phyloP scores from a whole-genome alignment of 2,888 invertebrate species.

The Cremastobaeus sp. region DNA sequence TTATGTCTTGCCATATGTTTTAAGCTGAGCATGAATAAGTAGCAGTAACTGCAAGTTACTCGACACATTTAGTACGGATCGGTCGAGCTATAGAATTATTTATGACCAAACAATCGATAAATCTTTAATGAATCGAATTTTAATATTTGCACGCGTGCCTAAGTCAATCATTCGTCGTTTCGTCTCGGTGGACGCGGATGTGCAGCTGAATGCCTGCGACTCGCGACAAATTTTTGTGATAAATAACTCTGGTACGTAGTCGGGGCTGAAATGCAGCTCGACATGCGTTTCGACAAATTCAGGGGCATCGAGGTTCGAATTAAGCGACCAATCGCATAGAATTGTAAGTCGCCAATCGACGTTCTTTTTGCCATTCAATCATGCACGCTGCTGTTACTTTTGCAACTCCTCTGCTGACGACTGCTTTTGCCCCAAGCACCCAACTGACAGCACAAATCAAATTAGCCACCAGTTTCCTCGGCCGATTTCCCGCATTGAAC shows the following conservation, averaged over 20 bases:
- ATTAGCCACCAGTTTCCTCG: too few species aligned
- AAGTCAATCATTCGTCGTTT: not conserved
- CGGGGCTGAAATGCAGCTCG: slow-evolving; percentile 35
- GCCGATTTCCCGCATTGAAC: too few species aligned
- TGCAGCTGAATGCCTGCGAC: not conserved
- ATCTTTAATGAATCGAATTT: slow-evolving; percentile 35
- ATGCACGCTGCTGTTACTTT: not conserved
- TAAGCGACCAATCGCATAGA: slow-evolving; percentile 22
- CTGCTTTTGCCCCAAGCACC: too few species aligned
- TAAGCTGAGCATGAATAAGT: slow-evolving; percentile 46
- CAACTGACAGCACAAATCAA: too few species aligned
- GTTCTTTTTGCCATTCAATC: not conserved
- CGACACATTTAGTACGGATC: slow-evolving; percentile 53
- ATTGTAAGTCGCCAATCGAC: slow-evolving; percentile 31
- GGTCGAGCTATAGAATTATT: slow-evolving; percentile 49
- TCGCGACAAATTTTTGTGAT: too few species aligned
- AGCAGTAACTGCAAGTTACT: slow-evolving; percentile 56
- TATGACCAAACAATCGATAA: slow-evolving; percentile 48
- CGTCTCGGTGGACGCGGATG: not conserved
- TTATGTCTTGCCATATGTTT: slow-evolving; percentile 51
- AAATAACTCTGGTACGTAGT: slow-evolving; percentile 18
- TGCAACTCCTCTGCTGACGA: not conserved
- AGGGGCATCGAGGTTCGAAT: slow-evolving; percentile 24
- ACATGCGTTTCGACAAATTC: slow-evolving; percentile 41
- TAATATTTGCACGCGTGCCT: slow-evolving; percentile 28